Conservation (phyloP, 2,888 invertebrate species). For the Amorpha juglandis region DNA sequence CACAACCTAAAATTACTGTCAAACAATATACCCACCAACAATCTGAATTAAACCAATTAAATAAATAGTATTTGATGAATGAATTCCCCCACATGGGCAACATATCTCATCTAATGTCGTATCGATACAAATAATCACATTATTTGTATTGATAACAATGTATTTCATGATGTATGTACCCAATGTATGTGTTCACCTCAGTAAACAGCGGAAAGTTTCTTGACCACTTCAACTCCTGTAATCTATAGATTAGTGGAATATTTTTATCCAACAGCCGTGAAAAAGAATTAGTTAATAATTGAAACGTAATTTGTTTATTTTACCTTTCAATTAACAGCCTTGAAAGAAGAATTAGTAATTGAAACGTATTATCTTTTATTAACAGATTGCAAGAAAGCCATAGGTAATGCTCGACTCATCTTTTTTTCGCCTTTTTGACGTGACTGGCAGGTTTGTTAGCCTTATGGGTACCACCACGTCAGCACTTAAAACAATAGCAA, state of each 20-base stretch:
- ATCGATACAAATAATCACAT: neutral
- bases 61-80: conserved; percentile 10
- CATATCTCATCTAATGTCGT: conserved; percentile 28
- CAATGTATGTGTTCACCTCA: conserved; percentile 33
- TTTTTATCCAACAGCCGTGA: conserved; percentile 57
- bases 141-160: conserved; percentile 50
- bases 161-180: conserved; percentile 38
- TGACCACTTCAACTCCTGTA: conserved; percentile 49
- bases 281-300: conserved; percentile 32
- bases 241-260: conserved; percentile 74
- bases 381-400: neutral
- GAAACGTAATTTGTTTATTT: conserved; percentile 31
- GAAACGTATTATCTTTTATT: neutral
- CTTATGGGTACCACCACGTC: no score
- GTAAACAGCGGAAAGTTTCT: conserved; percentile 68
- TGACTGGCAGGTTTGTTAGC: no score
- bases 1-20: no score
- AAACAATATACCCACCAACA: no score
- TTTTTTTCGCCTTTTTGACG: no score
- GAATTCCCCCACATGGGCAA: conserved; percentile 6
- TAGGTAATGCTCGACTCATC: neutral
- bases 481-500: no score
- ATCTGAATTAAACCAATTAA: neutral
- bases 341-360: conserved; percentile 19
- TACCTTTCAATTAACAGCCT: conserved; percentile 21